Percentiles rank a stretch among this genome's conserved stretches.
Conservation (phyloP, 2,888 invertebrate genomes). For the Spodoptera picta region DNA sequence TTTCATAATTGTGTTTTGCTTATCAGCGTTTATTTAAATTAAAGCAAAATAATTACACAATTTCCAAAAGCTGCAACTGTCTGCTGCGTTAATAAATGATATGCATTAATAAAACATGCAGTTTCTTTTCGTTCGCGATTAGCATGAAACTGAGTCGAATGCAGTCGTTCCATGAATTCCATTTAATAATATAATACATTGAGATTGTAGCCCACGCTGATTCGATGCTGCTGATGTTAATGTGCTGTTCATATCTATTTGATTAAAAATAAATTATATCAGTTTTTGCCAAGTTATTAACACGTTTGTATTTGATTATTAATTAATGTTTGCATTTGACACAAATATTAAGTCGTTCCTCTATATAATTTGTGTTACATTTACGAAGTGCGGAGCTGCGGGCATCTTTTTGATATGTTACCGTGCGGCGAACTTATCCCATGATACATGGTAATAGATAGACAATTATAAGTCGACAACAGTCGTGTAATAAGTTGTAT, state of each 20-base stretch:
- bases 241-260: constrained; percentile 32
- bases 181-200: constrained; percentile 41
- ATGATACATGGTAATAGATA: constrained; percentile 25
- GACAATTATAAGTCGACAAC: constrained; percentile 49
- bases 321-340: neutral
- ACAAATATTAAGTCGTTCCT: neutral
- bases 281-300: constrained; percentile 10
- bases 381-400: neutral
- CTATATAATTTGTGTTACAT: neutral
- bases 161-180: constrained; percentile 35
- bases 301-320: constrained; percentile 17
- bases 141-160: constrained; percentile 35
- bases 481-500: constrained; percentile 41
- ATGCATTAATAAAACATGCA: constrained; percentile 32
- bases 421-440: constrained; percentile 6
- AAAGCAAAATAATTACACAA: constrained; percentile 1
- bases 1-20: neutral
- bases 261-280: constrained; percentile 35
- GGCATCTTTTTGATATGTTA: constrained; percentile 3
- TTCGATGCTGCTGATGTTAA: constrained; percentile 23
- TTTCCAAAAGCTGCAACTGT: constrained; percentile 13
- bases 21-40: neutral
- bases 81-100: constrained; percentile 1
- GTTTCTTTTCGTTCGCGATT: constrained; percentile 37
- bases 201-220: constrained; percentile 32